These are phyloP conservation scores for Clarias gariepinus DNA, from an alignment of 2,113 vertebrate genomes.

Conservation along the genomic window DNA sequence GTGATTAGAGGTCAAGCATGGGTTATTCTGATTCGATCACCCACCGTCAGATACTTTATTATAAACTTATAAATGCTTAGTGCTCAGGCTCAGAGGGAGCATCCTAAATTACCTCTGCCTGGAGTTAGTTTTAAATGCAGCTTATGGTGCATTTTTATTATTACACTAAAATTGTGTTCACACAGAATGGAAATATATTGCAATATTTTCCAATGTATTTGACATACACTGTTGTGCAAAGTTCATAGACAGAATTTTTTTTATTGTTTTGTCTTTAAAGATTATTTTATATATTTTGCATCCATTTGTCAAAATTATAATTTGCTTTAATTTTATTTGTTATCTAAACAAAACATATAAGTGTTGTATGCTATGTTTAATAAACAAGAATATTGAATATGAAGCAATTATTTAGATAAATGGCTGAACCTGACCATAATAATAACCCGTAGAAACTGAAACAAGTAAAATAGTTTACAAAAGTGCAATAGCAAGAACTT, in stretches of 20 bases:
- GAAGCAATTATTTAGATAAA: background rate
- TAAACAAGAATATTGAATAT: background rate
- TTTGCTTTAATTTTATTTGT: background rate
- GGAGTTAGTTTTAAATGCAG: background rate
- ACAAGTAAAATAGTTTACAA: background rate
- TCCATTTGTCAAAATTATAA: background rate
- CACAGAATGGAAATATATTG: background rate
- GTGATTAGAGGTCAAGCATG: constrained; percentile 50
- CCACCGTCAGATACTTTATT: constrained; percentile 18
- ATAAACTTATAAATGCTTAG: constrained; percentile 62
- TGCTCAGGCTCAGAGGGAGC: constrained; percentile 48
- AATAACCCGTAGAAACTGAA: background rate
- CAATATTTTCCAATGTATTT: background rate
- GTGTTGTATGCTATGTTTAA: background rate
- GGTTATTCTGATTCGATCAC: constrained; percentile 56
- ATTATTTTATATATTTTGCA: background rate
- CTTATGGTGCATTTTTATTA: background rate
- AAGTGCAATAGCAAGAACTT: background rate
- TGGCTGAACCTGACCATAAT: too few relatives aligned
- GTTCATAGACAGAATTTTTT: background rate
- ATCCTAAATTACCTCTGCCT: background rate
- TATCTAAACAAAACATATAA: background rate
- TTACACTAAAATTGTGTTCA: background rate
- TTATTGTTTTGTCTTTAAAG: background rate
- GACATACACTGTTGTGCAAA: background rate